Evolutionary conservation across 2,888 invertebrate genomes (phyloP).

Genomic region (Drosophila stalkeri): DNA sequence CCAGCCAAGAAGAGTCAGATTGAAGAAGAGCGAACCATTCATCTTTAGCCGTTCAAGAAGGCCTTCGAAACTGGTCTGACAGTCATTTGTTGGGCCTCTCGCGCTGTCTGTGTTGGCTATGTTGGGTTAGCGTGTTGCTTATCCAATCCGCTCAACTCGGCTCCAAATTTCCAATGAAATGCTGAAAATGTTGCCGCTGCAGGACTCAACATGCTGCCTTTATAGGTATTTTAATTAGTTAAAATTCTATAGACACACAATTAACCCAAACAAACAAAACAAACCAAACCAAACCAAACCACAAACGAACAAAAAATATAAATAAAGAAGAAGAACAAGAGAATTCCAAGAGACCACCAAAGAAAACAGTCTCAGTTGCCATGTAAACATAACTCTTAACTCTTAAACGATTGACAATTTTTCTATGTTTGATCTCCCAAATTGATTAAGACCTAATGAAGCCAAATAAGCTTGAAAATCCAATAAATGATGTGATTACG

Average conservation of each 20-base stretch:
- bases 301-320: neutral
- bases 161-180: slow-evolving; percentile 75
- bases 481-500: slow-evolving; percentile 75
- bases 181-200: slow-evolving; percentile 67
- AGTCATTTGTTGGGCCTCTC: slow-evolving; percentile 52
- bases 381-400: slow-evolving; percentile 59
- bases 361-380: slow-evolving; percentile 3
- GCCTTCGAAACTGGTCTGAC: slow-evolving; percentile 67
- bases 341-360: slow-evolving; percentile 65
- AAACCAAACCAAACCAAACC: neutral
- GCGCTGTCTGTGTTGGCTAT: neutral
- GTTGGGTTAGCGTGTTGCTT: slow-evolving; percentile 75
- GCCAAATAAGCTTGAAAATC: slow-evolving; percentile 75
- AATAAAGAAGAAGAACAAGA: neutral
- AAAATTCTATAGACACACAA: slow-evolving; percentile 51
- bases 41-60: slow-evolving; percentile 77
- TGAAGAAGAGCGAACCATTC: slow-evolving; percentile 60
- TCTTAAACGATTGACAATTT: slow-evolving; percentile 50
- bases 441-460: slow-evolving; percentile 80
- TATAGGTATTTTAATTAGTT: slow-evolving; percentile 80
- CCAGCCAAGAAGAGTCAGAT: slow-evolving; percentile 17
- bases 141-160: slow-evolving; percentile 56
- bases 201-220: slow-evolving; percentile 72
- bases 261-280: slow-evolving; percentile 11
- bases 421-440: slow-evolving; percentile 38